A percentile compares a stretch with the other conserved stretches of the same genome.
Conservation (phyloP, 2,113 vertebrate genomes). For the Pipa parva region DNA sequence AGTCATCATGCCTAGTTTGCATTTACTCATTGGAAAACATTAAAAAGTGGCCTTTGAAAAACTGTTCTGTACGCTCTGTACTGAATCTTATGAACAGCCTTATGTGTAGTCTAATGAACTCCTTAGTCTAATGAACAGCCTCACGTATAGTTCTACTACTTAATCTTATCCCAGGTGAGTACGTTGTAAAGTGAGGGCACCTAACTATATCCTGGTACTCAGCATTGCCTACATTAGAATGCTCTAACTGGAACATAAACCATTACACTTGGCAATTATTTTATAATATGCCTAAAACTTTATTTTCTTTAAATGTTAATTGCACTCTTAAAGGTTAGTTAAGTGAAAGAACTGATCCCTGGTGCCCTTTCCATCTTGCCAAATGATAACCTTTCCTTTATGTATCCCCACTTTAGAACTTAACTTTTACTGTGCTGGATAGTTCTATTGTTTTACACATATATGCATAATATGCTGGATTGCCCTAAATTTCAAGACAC, state of each 20-base stretch:
- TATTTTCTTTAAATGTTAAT: constrained; percentile 82
- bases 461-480: too few species aligned
- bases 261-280: constrained; percentile 51
- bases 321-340: constrained; percentile 75
- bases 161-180: constrained; percentile 12
- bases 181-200: constrained; percentile 9
- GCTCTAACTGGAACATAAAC: constrained; percentile 42
- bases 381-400: constrained; percentile 58
- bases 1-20: too few species aligned
- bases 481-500: too few species aligned
- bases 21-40: too few species aligned
- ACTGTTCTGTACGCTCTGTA: too few species aligned
- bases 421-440: constrained; percentile 5
- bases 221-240: constrained; percentile 44
- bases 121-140: too few species aligned
- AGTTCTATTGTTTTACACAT: not conserved
- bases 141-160: not conserved
- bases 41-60: too few species aligned
- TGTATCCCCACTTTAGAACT: constrained; percentile 40
- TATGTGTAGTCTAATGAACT: too few species aligned
- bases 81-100: too few species aligned
- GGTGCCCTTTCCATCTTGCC: constrained; percentile 61
- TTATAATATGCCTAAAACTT: constrained; percentile 52
- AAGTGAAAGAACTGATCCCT: constrained; percentile 68
- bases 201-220: constrained; percentile 46